Base-by-base conservation (phyloP, 1,140 invertebrate species). In the Drosophila gunungcola region DNA sequence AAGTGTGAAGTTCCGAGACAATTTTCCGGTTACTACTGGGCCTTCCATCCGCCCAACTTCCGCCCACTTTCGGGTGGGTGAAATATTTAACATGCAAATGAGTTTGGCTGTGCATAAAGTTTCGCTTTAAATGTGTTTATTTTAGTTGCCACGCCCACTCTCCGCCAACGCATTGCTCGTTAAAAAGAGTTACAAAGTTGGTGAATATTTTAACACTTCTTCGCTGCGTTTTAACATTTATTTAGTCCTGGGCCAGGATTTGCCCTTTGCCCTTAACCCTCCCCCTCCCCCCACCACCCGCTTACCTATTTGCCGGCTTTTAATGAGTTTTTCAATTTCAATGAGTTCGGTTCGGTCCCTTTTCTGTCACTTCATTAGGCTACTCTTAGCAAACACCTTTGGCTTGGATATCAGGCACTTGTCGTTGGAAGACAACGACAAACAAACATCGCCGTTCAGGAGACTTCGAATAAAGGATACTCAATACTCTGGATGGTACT, bases 21-120 rank as follows among this genome's bases (percentile, higher is more conserved):
- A 67, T 76, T 70, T 79, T 67, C 48, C 78, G 55, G 61, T 63
- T 61, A 45, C 61, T 57, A 64, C 55, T 46, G 52, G 36, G 42
- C 25, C 39, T 42, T 21, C 6, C 25, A 43, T 13, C 10, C 16
- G 38, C 13, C 25, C 27, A 9, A 13, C 39, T n/a, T n/a, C 52
- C 42, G 6, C 13, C 51, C 45, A n/a, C 51, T 43, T 54, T 45
- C 16, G 39, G 45, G 43, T 51, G 84, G 78, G 67, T 88, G 62
- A 84, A 89, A 90, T 84, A 89, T 90, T 89, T 89, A 89, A 89
- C 84, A 89, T 89, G 84, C 84, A 89, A 89, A 89, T 89, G 84
- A 89, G 83, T 88, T 88, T 89, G 84, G 80, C 77, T 90, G 77
- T 88, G 84, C 80, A 89, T 89, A 89, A 90, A 89, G 84, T 89